A percentile compares a stretch with the other conserved stretches of the same genome.
phyloP scores from a whole-genome alignment of 2,113 vertebrate species.

The Fregata magnificens region DNA sequence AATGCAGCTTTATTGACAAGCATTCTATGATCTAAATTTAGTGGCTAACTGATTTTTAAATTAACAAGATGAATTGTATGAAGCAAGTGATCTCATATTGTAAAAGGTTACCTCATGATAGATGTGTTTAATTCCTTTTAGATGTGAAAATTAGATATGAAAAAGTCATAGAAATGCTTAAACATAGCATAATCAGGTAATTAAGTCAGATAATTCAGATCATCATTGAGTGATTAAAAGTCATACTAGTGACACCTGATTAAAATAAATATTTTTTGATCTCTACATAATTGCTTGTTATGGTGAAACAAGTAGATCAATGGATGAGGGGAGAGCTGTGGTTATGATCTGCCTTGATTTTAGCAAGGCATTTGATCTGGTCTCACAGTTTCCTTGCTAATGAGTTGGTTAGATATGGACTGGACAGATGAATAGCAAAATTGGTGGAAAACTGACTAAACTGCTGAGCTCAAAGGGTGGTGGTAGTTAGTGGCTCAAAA shows the following conservation, averaged over 20 bases:
- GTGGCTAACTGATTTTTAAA: neutral
- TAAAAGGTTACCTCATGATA: slow-evolving; percentile 15
- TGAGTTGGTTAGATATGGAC: neutral
- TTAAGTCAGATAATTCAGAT: slow-evolving; percentile 48
- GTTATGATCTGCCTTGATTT: neutral
- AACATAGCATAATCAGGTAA: slow-evolving; percentile 41
- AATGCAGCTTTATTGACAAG: neutral
- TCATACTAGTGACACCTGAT: slow-evolving; percentile 27
- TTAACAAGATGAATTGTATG: neutral
- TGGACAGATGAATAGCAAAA: neutral
- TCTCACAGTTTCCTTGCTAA: neutral
- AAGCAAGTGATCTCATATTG: neutral
- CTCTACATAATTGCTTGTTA: neutral
- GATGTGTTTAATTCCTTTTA: slow-evolving; percentile 4
- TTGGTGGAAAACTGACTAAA: neutral
- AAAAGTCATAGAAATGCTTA: slow-evolving; percentile 50
- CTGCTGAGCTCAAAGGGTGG: neutral
- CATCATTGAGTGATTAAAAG: slow-evolving; percentile 37
- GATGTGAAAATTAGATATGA: slow-evolving; percentile 22
- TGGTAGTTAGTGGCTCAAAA: neutral
- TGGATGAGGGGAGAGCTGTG: neutral
- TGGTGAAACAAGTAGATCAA: neutral
- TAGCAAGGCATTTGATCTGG: neutral
- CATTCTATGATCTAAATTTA: neutral
- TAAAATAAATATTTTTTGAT: slow-evolving; percentile 47